Percentiles rank a stretch among this genome's conserved stretches.
Conservation (phyloP, 1,140 invertebrate species). For the Drosophila nebulosa region DNA sequence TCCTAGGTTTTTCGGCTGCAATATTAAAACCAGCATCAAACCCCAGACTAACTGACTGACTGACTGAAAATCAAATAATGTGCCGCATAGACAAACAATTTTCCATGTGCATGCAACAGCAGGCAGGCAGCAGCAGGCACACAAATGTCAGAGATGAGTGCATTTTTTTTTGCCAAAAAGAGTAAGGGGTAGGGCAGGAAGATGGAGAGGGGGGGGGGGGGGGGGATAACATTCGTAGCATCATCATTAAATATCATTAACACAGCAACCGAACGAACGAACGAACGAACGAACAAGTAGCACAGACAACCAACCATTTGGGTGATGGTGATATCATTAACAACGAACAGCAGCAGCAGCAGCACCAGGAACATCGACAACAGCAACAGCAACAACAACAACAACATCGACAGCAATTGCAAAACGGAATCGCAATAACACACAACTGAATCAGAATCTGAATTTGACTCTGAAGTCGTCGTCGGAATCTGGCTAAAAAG, state of each 20-base stretch:
- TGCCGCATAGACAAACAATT: slow-evolving; percentile 56
- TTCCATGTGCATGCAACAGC: slow-evolving; percentile 37
- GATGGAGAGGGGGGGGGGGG: slow-evolving; percentile 1
- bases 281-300: slow-evolving; percentile 52
- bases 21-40: slow-evolving; percentile 39
- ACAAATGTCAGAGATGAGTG: not conserved
- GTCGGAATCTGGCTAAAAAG: slow-evolving; percentile 40
- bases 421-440: slow-evolving; percentile 72
- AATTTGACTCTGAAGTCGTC: slow-evolving; percentile 20
- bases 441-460: slow-evolving; percentile 19
- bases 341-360: slow-evolving; percentile 44
- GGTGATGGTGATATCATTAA: slow-evolving; percentile 66
- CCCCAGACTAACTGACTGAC: slow-evolving; percentile 3
- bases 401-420: slow-evolving; percentile 36
- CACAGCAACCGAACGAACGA: slow-evolving; percentile 40
- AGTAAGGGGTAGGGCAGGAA: not conserved
- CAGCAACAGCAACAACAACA: slow-evolving; percentile 61
- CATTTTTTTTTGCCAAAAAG: not conserved
- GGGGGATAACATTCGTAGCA: slow-evolving; percentile 48
- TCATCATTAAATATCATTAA: slow-evolving; percentile 78
- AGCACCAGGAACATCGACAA: slow-evolving; percentile 22
- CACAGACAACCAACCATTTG: slow-evolving; percentile 58
- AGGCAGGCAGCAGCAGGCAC: slow-evolving; percentile 9
- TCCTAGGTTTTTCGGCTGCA: slow-evolving; percentile 29
- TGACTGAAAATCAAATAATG: slow-evolving; percentile 50